Evolutionary conservation across 2,113 vertebrate species (phyloP).

Genomic region (Rhabdornis inornatus): DNA sequence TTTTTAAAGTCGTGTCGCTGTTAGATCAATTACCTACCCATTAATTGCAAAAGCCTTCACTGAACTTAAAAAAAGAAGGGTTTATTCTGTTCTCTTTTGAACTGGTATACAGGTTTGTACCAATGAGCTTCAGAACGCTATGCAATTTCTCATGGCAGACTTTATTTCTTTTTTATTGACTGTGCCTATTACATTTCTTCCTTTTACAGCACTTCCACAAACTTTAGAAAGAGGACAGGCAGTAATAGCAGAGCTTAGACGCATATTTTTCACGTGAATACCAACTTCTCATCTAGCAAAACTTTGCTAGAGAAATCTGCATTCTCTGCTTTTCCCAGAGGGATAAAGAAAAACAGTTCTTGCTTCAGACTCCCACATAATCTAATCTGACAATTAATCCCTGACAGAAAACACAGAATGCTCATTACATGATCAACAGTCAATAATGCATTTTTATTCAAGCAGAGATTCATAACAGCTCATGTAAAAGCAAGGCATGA

Average conservation of each 20-base stretch:
- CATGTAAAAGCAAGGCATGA: neutral
- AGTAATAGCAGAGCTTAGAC: neutral
- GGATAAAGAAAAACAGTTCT: neutral
- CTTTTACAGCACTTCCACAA: neutral
- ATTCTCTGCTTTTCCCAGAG: neutral
- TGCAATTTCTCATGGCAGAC: neutral
- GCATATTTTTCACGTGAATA: neutral
- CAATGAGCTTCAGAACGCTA: neutral
- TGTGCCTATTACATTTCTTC: neutral
- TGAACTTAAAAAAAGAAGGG: neutral
- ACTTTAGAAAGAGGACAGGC: neutral
- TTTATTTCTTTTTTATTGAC: slow-evolving; percentile 25
- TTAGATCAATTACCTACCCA: neutral
- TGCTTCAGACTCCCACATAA: neutral
- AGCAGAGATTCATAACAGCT: neutral
- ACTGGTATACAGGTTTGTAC: neutral
- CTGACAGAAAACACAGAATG: neutral
- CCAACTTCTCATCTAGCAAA: neutral
- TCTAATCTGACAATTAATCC: neutral
- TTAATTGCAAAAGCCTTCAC: neutral
- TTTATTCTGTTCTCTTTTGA: neutral
- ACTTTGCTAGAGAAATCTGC: neutral
- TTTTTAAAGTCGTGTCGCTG: neutral
- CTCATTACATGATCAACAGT: neutral
- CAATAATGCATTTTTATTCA: neutral